Evolutionary conservation across 1,140 invertebrate genomes (phyloP), one percentile per base, ranked within the genome.

Genomic region (Lordiphosa collinella): DNA sequence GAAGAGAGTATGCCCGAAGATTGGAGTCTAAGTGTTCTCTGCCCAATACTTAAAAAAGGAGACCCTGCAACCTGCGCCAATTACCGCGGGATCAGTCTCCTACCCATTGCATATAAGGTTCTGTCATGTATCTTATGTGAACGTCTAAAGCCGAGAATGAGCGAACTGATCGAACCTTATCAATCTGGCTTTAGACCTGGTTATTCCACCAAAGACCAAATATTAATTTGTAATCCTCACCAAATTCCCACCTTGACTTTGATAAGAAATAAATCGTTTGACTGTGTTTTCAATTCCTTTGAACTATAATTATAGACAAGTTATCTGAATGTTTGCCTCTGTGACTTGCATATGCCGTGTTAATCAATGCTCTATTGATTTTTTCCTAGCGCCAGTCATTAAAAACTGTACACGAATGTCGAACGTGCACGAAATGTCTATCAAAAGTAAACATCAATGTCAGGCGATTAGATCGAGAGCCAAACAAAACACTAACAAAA

Each of bases 301-400:
- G 7, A 49, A 8, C 0, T 44, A 22, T 14, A 14, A 16, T 36
- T 38, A 29, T 38, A 22, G 40, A 52, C 18, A 43, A 49, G 44
- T 56, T 36, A 37, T 34, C 40, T 43, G 13, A 47, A 8, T 49
- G 50, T 40, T 41, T 37, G 16, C 47, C 29, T 46, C 11, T 43
- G 40, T 29, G 47, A 54, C 49, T 46, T 46, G 46, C 25, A 31
- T 53, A 36, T 68, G 58, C 41, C 62, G 69, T 79, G 75, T 63
- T 74, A 80, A 80, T 74, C 69, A 67, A 36, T 55, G 57, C 36
- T 37, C 29, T 80, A 79, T 79, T 65, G 75, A 79, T 79, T 79
- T 79, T 69, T 18, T 11, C 22, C 18, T 51, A 0, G 11, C 41
- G 55, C 47, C 60, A 79, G 58, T 66, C 76, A 66, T 75, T 80